Percentiles rank a stretch among this genome's conserved stretches.
These are phyloP conservation scores for Phalacrocorax brasilianus DNA, from an alignment of 2,113 vertebrate genomes.

Conservation along the genomic window DNA sequence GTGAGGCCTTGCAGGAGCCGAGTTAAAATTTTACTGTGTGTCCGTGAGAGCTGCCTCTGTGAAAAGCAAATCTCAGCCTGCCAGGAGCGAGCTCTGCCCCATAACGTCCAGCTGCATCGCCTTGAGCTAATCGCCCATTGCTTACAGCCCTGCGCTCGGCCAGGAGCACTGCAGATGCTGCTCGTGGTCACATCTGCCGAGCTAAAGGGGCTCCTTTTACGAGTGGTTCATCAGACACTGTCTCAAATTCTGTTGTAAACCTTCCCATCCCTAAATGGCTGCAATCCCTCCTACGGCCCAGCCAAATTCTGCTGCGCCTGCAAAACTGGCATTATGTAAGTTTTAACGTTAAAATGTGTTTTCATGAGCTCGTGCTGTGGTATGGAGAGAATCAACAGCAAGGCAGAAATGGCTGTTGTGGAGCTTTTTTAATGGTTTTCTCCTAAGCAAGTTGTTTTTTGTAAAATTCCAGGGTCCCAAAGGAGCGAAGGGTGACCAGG, in stretches of 20 bases:
- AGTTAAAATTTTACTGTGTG: neutral
- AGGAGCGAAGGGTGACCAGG: conserved; percentile 84
- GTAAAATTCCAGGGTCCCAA: conserved; percentile 77
- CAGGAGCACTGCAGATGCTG: neutral
- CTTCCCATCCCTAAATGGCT: neutral
- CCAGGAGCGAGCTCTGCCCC: neutral
- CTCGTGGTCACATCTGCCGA: rapidly evolving
- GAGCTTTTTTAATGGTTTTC: neutral
- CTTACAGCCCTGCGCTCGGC: neutral
- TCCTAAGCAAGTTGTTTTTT: neutral
- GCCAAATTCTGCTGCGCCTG: neutral
- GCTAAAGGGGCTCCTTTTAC: neutral
- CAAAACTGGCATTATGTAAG: neutral
- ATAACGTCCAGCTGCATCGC: neutral
- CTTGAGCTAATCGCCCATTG: neutral
- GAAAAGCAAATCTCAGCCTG: neutral
- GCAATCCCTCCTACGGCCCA: neutral
- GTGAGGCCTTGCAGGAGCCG: neutral
- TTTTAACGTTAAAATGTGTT: neutral
- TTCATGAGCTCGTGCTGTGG: rapidly evolving
- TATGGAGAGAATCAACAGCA: rapidly evolving
- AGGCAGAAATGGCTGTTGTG: neutral
- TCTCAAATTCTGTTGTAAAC: neutral
- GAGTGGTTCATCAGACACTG: neutral
- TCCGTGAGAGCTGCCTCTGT: neutral